These are phyloP conservation scores for Acanthosoma haemorrhoidale DNA, from an alignment of 2,888 invertebrate genomes.

Conservation along the genomic window DNA sequence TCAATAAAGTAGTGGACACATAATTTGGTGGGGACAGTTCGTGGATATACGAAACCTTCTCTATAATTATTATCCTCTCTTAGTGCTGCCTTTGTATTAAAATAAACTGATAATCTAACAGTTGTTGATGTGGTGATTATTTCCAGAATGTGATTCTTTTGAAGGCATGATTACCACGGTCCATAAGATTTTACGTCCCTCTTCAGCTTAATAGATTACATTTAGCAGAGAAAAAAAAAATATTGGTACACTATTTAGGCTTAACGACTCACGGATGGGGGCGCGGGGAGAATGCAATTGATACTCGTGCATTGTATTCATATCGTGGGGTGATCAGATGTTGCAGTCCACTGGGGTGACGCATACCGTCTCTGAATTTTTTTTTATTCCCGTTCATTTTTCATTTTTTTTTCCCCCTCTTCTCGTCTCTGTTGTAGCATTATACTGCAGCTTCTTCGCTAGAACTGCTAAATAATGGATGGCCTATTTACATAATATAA, in stretches of 20 bases:
- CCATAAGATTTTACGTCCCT: too few relatives aligned
- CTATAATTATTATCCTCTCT: too few relatives aligned
- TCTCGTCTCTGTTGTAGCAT: background rate
- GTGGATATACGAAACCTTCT: too few relatives aligned
- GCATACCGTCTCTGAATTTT: background rate
- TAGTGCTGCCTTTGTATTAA: too few relatives aligned
- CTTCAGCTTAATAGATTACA: background rate
- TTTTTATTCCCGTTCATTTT: too few relatives aligned
- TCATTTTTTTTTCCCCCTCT: background rate
- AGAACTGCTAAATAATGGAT: constrained; percentile 7
- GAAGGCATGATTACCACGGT: too few relatives aligned
- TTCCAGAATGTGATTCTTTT: too few relatives aligned
- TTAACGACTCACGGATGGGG: constrained; percentile 8
- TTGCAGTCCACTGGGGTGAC: background rate
- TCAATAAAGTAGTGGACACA: too few relatives aligned
- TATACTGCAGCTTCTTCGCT: background rate
- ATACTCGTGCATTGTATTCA: background rate
- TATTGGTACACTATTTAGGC: background rate
- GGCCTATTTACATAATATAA: background rate
- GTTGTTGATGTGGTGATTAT: too few relatives aligned
- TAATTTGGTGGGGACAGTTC: too few relatives aligned
- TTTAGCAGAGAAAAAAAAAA: background rate
- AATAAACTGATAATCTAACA: too few relatives aligned
- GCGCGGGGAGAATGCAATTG: too few relatives aligned
- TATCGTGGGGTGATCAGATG: background rate